Percentiles rank a stretch among this genome's conserved stretches.
Conservation (phyloP, 2,888 invertebrate genomes). For the Syritta pipiens region DNA sequence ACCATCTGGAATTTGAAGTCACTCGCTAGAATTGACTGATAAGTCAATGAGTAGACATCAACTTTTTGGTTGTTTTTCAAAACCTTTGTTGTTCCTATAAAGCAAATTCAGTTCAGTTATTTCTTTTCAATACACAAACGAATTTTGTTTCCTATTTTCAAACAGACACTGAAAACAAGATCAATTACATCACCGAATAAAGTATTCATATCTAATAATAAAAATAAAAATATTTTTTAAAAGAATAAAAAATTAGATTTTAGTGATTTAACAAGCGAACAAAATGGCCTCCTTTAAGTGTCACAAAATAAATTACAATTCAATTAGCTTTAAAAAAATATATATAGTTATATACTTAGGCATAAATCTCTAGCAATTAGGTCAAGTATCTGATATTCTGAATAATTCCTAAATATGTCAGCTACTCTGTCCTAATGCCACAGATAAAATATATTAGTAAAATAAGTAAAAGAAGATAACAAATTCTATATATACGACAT, state of each 20-base stretch:
- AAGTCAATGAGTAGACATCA: no score
- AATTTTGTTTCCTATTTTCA: background rate
- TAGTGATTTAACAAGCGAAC: slow-evolving; percentile 7
- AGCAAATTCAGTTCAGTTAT: no score
- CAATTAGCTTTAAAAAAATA: slow-evolving; percentile 48
- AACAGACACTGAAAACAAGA: slow-evolving; percentile 12
- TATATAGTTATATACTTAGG: slow-evolving; percentile 33
- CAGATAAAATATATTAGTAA: no score
- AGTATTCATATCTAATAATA: slow-evolving; percentile 23
- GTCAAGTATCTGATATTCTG: no score
- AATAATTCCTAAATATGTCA: no score
- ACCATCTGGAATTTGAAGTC: no score
- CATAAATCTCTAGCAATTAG: slow-evolving; percentile 2
- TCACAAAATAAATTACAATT: slow-evolving; percentile 22
- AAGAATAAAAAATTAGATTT: slow-evolving; percentile 1
- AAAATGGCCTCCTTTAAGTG: background rate
- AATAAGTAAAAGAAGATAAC: no score
- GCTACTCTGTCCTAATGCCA: no score
- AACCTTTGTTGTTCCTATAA: no score
- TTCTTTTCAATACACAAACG: background rate
- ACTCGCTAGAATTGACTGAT: no score
- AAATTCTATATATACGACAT: no score
- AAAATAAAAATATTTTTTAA: background rate
- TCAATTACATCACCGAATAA: slow-evolving; percentile 33
- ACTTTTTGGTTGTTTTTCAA: no score